These are phyloP conservation scores for Apis mellifera DNA, from an alignment of 1,140 invertebrate genomes.

Conservation along the genomic window Amel_HAv3.1 CM009932.2:13862501-13863000, in stretches of 20 bases:
- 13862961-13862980: slow-evolving; percentile 29
- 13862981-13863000: slow-evolving; percentile 15
- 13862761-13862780: neutral
- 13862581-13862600: neutral
- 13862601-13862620: neutral
- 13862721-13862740: too few relatives aligned
- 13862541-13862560: neutral
- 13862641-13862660: neutral
- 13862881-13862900: neutral
- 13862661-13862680: neutral
- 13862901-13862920: neutral
- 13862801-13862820: slow-evolving; percentile 54
- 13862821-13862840: slow-evolving; percentile 51
- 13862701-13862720: too few relatives aligned
- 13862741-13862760: too few relatives aligned
- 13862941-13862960: slow-evolving; percentile 10
- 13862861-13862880: neutral
- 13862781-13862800: slow-evolving; percentile 59
- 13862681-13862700: too few relatives aligned
- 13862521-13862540: neutral
- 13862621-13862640: neutral
- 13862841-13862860: neutral
- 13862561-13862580: neutral
- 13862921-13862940: neutral
- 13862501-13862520: neutral